These are phyloP conservation scores for Mycteria americana DNA, from an alignment of 2,797 vertebrate species.

Conservation along the genomic window DNA sequence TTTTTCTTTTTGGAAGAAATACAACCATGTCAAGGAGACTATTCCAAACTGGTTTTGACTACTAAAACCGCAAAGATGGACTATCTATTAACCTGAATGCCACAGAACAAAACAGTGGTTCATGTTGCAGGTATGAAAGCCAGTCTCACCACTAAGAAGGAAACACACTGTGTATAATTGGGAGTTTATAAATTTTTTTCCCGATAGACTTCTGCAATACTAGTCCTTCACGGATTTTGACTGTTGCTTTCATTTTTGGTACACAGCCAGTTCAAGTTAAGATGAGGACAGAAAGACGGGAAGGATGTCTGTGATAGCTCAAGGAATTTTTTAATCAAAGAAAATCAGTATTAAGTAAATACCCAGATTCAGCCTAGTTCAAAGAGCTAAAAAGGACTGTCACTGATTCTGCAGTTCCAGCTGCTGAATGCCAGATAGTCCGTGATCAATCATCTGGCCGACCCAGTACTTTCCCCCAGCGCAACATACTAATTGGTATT, in stretches of 20 bases:
- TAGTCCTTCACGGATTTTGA: background rate
- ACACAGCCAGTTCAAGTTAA: background rate
- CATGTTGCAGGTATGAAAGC: background rate
- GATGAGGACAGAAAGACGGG: background rate
- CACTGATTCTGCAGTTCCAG: background rate
- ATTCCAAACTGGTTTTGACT: background rate
- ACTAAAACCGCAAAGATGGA: background rate
- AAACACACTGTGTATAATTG: background rate
- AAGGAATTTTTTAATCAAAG: background rate
- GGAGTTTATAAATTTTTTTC: background rate
- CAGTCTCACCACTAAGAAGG: background rate
- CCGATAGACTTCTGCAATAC: background rate
- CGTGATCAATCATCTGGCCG: background rate
- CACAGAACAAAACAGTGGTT: background rate
- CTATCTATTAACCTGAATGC: background rate
- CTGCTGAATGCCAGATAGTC: background rate
- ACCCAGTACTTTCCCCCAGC: background rate
- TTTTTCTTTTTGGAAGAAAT: background rate
- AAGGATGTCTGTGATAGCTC: background rate
- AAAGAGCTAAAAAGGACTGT: background rate
- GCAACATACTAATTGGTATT: background rate
- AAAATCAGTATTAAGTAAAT: background rate
- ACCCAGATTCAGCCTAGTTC: background rate
- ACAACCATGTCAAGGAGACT: fast-evolving
- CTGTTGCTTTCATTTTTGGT: background rate